Evolutionary conservation across 2,888 invertebrate genomes (phyloP), one percentile per base, ranked within the genome.

Genomic region (Amorpha juglandis): DNA sequence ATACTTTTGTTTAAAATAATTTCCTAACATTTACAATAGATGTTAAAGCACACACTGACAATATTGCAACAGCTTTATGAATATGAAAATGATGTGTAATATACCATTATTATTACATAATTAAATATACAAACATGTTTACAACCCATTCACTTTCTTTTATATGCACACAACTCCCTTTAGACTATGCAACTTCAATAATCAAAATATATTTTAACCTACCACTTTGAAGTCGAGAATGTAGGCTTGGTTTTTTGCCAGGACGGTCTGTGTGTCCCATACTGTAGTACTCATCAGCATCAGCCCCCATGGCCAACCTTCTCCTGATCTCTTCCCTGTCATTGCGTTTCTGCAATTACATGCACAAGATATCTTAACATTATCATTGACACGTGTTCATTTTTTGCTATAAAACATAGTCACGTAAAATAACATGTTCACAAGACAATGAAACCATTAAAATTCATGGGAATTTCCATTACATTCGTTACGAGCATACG

Each of bases 251-350:
- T 87, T 98, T 98, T 76, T 96, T 95, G 71, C 96, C 96, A 50
- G 96, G 95, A 75, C 96, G 94, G 73, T 96, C 96, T 62, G 85
- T 86, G 71, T 92, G 89, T 50, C 94, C 94, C 82, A 94, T 92
- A 75, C 95, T 95, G 76, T 94, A 94, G 80, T 96, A 95, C 77
- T 96, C 96, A 77, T 97, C 97, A 64, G 94, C 94, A 77, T 97
- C 97, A 64, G 95, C 95, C 16, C 97, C 97, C 96, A 97, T 97
- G 0, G 98, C 98, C 84, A 98, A 92, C 69, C 98, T 94, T 77
- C 96, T 95, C 70, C 98, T 95, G 76, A 98, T 98, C 90, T 98
- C 98, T 89, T 98, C 98, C 66, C 98, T 94, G 84, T 98, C 98
- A 95, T 97, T 98, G 80, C 97, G 96, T 89, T 97, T 96, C 96